Percentiles rank a stretch among this genome's conserved stretches.
phyloP scores from a whole-genome alignment of 1,140 invertebrate species.

The Drosophila asahinai region DNA sequence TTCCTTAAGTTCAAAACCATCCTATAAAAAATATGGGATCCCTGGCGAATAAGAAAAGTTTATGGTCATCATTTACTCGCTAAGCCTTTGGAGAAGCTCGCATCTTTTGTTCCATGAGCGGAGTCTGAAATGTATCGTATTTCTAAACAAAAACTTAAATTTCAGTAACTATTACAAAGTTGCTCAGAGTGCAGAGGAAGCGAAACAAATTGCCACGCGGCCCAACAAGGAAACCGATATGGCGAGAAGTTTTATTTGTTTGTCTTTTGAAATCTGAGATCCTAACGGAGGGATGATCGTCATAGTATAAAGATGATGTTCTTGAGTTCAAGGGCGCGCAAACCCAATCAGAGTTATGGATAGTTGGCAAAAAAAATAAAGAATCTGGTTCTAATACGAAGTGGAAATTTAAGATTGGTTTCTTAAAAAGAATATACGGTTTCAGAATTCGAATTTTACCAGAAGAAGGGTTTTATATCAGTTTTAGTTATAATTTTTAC shows the following conservation, averaged over 20 bases:
- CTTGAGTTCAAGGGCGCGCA: conserved; percentile 19
- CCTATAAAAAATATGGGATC: neutral
- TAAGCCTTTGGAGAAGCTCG: neutral
- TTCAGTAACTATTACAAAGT: conserved; percentile 4
- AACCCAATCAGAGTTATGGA: conserved; percentile 24
- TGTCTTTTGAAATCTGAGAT: conserved; percentile 33
- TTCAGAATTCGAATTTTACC: neutral
- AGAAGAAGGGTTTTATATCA: no score
- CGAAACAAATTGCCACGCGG: conserved; percentile 8
- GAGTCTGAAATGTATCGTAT: conserved; percentile 11
- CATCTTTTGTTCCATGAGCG: neutral
- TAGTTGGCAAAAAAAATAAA: neutral
- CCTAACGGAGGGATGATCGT: conserved; percentile 2
- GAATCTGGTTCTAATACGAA: neutral
- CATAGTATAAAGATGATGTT: neutral
- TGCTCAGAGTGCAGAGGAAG: neutral
- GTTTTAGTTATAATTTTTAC: no score
- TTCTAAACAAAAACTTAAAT: conserved; percentile 15
- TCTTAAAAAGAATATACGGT: neutral
- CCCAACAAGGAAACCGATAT: conserved; percentile 7
- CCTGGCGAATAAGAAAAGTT: neutral
- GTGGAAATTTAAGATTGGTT: neutral
- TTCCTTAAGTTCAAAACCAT: neutral
- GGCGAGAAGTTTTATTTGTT: conserved; percentile 8
- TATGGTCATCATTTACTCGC: neutral